Base-by-base conservation (phyloP, 2,113 vertebrate species). In the Monopterus albus region DNA sequence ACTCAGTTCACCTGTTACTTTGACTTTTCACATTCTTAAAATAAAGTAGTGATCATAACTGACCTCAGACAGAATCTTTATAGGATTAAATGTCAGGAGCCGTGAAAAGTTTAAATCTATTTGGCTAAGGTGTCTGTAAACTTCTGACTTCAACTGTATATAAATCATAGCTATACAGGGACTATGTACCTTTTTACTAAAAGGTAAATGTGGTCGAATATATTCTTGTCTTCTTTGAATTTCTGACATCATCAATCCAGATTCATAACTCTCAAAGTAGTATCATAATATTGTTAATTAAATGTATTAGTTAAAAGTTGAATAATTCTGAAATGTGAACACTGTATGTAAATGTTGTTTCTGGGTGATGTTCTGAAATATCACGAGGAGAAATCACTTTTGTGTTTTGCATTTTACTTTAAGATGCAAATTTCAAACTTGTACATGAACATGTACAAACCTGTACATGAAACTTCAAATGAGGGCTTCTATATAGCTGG, bases 381-480 rank as follows among this genome's bases (percentile, higher is more conserved):
- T 81, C 72, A 73, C 12, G 2, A 55, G 60, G 46, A 79, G 47
- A 82, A 81, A 67, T 75, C 56, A 35, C 76, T 38, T 72, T 51
- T 58, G 38, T 69, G 61, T 81, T 75, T 87, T 81, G 76, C 67
- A 86, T 80, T 59, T 85, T 82, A 87, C 61, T 82, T 82, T 60
- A 79, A 75, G 71, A 69, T 47, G 73, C 35, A 43, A 14, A 79
- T 83, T 73, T 82, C 20, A 76, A 78, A 72, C 49, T 53, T 89
- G 83, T 84, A 82, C 43, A 83, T 79, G 83, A 35, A 59, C 58
- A n/a, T 75, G 62, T 79, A n/a, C n/a, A n/a, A n/a, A 73, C 82
- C n/a, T n/a, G n/a, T n/a, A n/a, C n/a, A n/a, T n/a, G n/a, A n/a
- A n/a, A n/a, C n/a, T n/a, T n/a, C n/a, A n/a, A n/a, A 80, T 0